Conservation (phyloP, 2,888 invertebrate genomes). For the Sinohyriopsis cumingii region DNA sequence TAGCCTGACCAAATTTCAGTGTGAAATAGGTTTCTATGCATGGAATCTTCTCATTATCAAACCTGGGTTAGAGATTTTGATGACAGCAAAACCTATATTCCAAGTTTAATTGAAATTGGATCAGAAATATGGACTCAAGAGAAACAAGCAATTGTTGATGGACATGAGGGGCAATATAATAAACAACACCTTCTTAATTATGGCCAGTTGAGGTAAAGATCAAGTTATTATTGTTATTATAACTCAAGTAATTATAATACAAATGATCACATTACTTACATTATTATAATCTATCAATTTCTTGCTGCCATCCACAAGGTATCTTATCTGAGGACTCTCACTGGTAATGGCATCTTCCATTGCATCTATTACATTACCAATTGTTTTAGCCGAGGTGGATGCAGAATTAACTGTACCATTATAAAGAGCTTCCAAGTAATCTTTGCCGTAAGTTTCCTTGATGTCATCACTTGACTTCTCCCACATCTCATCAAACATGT, state of each 20-base stretch:
- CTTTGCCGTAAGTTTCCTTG: slow-evolving; percentile 43
- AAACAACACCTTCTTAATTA: too few species aligned
- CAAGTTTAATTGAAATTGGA: too few species aligned
- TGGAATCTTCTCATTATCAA: too few species aligned
- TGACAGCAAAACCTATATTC: too few species aligned
- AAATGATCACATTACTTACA: slow-evolving; percentile 36
- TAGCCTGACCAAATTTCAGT: too few species aligned
- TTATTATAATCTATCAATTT: slow-evolving; percentile 46
- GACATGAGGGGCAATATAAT: too few species aligned
- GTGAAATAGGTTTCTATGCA: too few species aligned
- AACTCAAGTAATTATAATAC: neutral
- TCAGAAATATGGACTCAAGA: too few species aligned
- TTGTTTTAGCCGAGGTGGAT: slow-evolving; percentile 29
- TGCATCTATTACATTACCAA: slow-evolving; percentile 51
- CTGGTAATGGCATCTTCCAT: slow-evolving; percentile 49
- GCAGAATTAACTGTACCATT: slow-evolving; percentile 25
- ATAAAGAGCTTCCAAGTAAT: slow-evolving; percentile 36
- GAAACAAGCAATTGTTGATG: too few species aligned
- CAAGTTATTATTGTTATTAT: too few species aligned
- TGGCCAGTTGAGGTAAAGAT: too few species aligned
- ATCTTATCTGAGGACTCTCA: slow-evolving; percentile 39
- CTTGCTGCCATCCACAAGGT: slow-evolving; percentile 53
- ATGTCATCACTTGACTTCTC: slow-evolving; percentile 42
- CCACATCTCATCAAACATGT: slow-evolving; percentile 45
- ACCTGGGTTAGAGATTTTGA: too few species aligned